Conservation (phyloP, 2,888 invertebrate genomes). For the Calameuta idolon region DNA sequence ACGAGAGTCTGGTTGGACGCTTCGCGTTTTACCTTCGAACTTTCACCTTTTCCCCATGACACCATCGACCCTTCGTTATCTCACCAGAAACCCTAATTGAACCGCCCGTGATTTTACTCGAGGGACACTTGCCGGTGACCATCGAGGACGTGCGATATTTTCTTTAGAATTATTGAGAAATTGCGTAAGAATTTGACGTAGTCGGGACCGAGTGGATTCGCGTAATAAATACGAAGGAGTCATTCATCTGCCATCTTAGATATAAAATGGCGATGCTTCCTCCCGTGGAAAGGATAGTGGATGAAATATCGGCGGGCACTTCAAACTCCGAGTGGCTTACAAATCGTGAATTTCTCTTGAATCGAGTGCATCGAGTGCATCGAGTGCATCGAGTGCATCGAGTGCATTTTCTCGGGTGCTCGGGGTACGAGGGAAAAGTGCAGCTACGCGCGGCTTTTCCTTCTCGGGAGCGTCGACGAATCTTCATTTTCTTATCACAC, state of each 20-base stretch:
- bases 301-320: conserved; percentile 49
- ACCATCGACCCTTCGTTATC: neutral
- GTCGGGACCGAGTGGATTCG: neutral
- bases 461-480: neutral
- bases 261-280: neutral
- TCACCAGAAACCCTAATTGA: neutral
- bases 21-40: conserved; percentile 56
- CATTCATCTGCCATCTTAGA: neutral
- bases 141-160: neutral
- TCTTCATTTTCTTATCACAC: too few species aligned
- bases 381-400: neutral
- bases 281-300: conserved; percentile 16
- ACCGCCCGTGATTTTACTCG: neutral
- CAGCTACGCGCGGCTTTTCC: neutral
- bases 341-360: conserved; percentile 44
- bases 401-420: neutral
- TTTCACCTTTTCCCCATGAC: conserved; percentile 30
- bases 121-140: neutral
- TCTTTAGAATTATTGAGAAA: neutral
- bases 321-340: conserved; percentile 50
- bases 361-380: neutral
- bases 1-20: conserved; percentile 56
- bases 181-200: neutral
- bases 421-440: neutral
- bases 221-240: neutral